phyloP scores from a whole-genome alignment of 2,113 vertebrate species.

The Eulemur rufifrons region DNA sequence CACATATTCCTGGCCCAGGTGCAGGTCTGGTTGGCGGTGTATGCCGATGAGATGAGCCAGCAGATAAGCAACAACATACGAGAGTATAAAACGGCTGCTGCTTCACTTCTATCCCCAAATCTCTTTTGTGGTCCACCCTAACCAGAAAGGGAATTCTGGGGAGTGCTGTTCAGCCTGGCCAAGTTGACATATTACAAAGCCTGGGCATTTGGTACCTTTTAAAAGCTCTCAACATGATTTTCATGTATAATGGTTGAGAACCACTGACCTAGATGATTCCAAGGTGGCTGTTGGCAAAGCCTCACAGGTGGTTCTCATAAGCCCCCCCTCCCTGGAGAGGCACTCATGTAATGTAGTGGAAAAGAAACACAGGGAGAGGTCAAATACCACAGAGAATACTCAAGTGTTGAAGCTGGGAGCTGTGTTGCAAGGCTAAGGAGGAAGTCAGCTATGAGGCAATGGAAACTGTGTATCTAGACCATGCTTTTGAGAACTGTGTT shows the following conservation, averaged over 20 bases:
- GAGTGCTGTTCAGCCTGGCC: neutral
- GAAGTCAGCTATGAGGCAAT: slow-evolving; percentile 51
- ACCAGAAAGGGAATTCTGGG: neutral
- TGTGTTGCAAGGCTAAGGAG: slow-evolving; percentile 41
- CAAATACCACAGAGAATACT: neutral
- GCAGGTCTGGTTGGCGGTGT: neutral
- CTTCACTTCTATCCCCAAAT: neutral
- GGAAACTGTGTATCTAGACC: neutral
- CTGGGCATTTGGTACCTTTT: neutral
- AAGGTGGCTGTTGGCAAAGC: neutral
- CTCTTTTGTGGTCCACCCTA: neutral
- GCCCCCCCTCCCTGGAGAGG: neutral
- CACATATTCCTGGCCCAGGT: neutral
- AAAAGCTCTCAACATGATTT: neutral
- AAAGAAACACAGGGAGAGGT: neutral
- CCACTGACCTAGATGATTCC: neutral
- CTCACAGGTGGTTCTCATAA: neutral
- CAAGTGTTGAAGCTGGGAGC: neutral
- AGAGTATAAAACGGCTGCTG: neutral
- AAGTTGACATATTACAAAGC: neutral
- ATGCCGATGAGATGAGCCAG: neutral
- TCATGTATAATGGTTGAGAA: neutral
- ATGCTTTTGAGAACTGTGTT: neutral
- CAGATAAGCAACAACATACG: accelerated
- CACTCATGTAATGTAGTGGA: neutral